Base-by-base conservation (phyloP, 30 jellyfish, hydroid and myxozoan species). In the Clytia hemisphaerica region DNA sequence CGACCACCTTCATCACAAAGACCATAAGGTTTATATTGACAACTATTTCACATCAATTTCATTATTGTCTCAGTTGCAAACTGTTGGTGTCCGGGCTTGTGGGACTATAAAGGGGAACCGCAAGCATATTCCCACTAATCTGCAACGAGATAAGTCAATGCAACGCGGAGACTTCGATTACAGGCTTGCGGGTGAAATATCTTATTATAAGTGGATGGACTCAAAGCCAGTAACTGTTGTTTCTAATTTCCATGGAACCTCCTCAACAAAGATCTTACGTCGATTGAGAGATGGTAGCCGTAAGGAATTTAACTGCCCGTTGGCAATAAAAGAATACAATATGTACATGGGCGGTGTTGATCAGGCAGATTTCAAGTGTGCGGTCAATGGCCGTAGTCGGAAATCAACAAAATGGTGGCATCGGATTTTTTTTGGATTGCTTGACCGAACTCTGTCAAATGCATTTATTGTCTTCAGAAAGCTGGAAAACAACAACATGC, bases 321-420 rank as follows among this genome's bases (percentile, higher is more conserved):
- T 40, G 45, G 60, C 81, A 30, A 76, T 74, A 37, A 70, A 49
- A 7, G 79, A 53, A 48, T 82, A 82, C 83, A 82, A 82, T 79
- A 18, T 33, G 12, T 26, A 40, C 42, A 65, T 76, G 93, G 93
- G 95, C 3, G 89, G 89, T 34, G 89, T 67, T 32, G 95, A 84
- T 60, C 77, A 84, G 64, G 93, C 95, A 27, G 83, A 84, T 58
- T 60, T 67, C 83, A 51, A 61, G 57, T 76, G 93, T 84, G 45
- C 95, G 4, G 16, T 68, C 31, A 57, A 84, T 84, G 93, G 93
- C 32, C 58, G 58, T 34, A 58, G 63, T 32, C 33, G 95, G 48
- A 84, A 77, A 62, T 70, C 79, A 21, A 73, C 36, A 51, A 76
- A 84, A 64, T 84, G 95, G 88, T 76, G 95, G 93, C 86, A 63